Conservation (phyloP, 2,888 invertebrate species). For the Apantesis nais region DNA sequence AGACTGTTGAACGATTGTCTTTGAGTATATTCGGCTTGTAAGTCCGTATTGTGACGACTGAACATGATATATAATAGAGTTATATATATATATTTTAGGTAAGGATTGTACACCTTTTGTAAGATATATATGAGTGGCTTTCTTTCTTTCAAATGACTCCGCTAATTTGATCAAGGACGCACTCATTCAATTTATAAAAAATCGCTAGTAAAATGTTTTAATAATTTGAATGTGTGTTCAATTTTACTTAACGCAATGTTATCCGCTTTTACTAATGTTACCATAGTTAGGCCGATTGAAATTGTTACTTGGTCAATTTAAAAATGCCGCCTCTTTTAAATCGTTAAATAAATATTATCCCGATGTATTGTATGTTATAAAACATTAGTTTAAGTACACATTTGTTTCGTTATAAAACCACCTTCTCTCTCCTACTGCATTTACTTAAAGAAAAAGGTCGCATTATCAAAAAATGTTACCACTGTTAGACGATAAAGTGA, state of each 20-base stretch:
- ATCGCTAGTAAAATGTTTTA: background rate
- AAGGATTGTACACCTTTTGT: slow-evolving; percentile 25
- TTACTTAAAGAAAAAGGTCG: slow-evolving; percentile 41
- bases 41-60: slow-evolving; percentile 28
- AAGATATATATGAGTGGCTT: slow-evolving; percentile 18
- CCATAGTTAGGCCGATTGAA: background rate
- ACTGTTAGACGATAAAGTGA: background rate
- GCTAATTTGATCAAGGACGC: slow-evolving; percentile 3
- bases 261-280: background rate
- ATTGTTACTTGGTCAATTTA: slow-evolving; percentile 6
- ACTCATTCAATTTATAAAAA: background rate
- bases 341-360: background rate
- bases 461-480: slow-evolving; percentile 16
- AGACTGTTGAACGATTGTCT: slow-evolving; percentile 14
- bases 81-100: slow-evolving; percentile 24
- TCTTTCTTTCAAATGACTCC: slow-evolving; percentile 11
- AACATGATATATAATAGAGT: slow-evolving; percentile 39
- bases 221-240: background rate
- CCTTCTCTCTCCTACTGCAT: slow-evolving; percentile 50
- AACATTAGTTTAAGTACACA: slow-evolving; percentile 53
- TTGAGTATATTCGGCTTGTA: slow-evolving; percentile 8
- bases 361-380: slow-evolving; percentile 25
- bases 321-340: slow-evolving; percentile 1
- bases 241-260: background rate
- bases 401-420: slow-evolving; percentile 25